Base-by-base conservation (phyloP, 2,888 invertebrate species). In the Imbricaverruca yamaguchii region DNA sequence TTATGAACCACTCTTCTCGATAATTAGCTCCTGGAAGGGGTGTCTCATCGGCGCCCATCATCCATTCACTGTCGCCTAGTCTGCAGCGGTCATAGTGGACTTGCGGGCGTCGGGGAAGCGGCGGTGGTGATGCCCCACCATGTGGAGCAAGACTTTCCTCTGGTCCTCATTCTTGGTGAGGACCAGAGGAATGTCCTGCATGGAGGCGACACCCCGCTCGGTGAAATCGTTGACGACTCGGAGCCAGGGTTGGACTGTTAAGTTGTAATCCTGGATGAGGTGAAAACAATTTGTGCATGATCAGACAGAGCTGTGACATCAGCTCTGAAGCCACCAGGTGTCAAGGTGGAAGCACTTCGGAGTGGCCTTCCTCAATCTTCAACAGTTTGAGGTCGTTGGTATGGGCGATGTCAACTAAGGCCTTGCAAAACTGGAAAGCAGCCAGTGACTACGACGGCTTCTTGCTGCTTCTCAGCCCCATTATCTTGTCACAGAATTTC, bases 121-220 rank as follows among this genome's bases (percentile, higher is more conserved):
- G 13, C 23, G n/a, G 25, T 65, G 53, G 80, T 81, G 80, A 18
- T 81, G n/a, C 56, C 61, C 67, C 15, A 81, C 81, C 18, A 81
- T 63, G 11, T n/a, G 80, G 56, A 81, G 81, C 61, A 81, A 61
- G 81, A 61, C 81, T 57, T 81, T 59, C 57, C 67, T 21, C 80
- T 81, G 81, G n/a, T 81, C 81, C 25, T 81, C 81, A 18, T 8
- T 61, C 67, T 81, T 81, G 57, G 81, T 81, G 57, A 80, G 81
- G 18, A 23, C 63, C 63, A 61, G 25, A 65, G 65, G 81, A 63
- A 61, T 81, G n/a, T 81, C 81, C 55, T 63, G 80, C 81, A 81
- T 81, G 65, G 61, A n/a, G 39, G 81, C 81, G 55, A 81, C 53
- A 21, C 81, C 81, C 23, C 81, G 18, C 80, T 81, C 81, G 25